Base-by-base conservation (phyloP, 2,888 invertebrate species). In the Oxyscelio sp. region DNA sequence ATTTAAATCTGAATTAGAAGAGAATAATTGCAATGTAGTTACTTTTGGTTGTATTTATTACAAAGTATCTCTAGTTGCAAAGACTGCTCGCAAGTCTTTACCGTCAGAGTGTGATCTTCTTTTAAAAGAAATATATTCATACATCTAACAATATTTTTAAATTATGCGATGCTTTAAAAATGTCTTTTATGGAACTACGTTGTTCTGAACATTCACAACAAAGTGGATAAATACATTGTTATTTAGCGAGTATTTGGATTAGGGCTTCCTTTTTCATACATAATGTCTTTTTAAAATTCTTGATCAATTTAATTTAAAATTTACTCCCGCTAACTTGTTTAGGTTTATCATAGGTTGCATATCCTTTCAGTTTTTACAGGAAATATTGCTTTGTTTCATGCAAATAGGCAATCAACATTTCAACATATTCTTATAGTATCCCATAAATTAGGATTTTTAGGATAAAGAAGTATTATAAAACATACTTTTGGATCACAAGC, bases 1-100 rank as follows among this genome's bases (percentile, higher is more conserved):
- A 13, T 40, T 40, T 15, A 40, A 40, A 40, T n/a, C 40, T 40
- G 9, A 40, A 15, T 40, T 40, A 15, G 15, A 11, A n/a, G 40
- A 4, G 9, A 40, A 40, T 6, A n/a, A 15, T 40, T 40, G 40
- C 9, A 8, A 4, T 11, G 15, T 40, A 3, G n/a, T 40, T 8
- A 71, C 71, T 11, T 54, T 77, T 27, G 65, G 68, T 19, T 86
- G 77, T 27, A 34, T 75, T 24, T 85, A 80, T 48, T 83, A 85
- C 75, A 61, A 56, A 13, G 50, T 65, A n/a, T 61, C 70, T 22
- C 70, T 85, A 19, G 66, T 56, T 40, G 85, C 66, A 31, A 63
- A 54, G n/a, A 48, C 56, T 17, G 82, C 85, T 4, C 78, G 45
- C 34, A 19, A 65, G 3, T 52, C 43, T 5, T 38, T 85, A 31